These are phyloP conservation scores for Ictalurus punctatus DNA, from an alignment of 2,113 vertebrate genomes.

Conservation along the genomic window DNA sequence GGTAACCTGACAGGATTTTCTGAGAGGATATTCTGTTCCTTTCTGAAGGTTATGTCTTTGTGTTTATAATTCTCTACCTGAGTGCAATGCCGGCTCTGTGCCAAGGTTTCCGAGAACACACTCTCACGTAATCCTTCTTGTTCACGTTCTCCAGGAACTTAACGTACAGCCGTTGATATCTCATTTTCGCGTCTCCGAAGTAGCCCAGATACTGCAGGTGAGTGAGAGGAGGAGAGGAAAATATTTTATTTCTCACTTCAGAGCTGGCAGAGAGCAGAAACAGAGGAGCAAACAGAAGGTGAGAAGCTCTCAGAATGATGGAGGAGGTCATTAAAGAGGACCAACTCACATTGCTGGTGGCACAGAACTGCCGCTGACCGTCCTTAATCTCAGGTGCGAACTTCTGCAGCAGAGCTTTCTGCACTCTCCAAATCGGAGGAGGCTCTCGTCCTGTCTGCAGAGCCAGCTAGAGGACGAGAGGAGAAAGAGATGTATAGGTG, in stretches of 20 bases:
- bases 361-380: slow-evolving; percentile 90
- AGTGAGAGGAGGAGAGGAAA: slow-evolving; percentile 4
- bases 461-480: slow-evolving; percentile 72
- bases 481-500: neutral
- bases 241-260: neutral
- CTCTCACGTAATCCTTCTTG: slow-evolving; percentile 91
- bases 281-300: neutral
- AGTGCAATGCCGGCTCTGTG: slow-evolving; percentile 80
- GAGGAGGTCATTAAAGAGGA: neutral
- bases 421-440: slow-evolving; percentile 90
- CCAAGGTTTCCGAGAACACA: slow-evolving; percentile 89
- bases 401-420: slow-evolving; percentile 91
- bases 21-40: neutral
- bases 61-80: slow-evolving; percentile 69
- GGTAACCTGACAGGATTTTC: neutral
- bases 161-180: slow-evolving; percentile 90
- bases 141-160: slow-evolving; percentile 93
- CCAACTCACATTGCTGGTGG: slow-evolving; percentile 88
- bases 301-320: neutral
- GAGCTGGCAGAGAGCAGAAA: neutral
- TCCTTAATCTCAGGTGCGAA: slow-evolving; percentile 95
- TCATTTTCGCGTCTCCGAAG: slow-evolving; percentile 88
- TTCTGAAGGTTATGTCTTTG: neutral
- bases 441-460: slow-evolving; percentile 88
- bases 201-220: slow-evolving; percentile 84